Conservation (phyloP, 2,797 vertebrate species). For the Oreortyx pictus region DNA sequence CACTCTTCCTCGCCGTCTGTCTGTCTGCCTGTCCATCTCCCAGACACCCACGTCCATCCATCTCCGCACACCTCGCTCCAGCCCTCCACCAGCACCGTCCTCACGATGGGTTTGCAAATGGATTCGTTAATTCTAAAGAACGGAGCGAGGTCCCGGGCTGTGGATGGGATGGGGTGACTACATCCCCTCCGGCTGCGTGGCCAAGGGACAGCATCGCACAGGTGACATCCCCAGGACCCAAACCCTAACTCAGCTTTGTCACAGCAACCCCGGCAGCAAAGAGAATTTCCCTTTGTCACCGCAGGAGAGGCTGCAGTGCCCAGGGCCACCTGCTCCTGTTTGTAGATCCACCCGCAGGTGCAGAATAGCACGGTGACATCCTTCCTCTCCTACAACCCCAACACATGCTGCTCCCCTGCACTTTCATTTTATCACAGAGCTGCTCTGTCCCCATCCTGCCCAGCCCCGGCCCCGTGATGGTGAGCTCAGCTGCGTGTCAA, state of each 20-base stretch:
- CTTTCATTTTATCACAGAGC: background rate
- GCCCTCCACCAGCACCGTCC: accelerated
- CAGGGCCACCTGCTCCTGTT: too few relatives aligned
- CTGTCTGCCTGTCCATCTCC: background rate
- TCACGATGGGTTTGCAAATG: accelerated
- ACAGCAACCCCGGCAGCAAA: accelerated
- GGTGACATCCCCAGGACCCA: background rate
- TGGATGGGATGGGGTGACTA: too few relatives aligned
- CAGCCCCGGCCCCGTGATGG: background rate
- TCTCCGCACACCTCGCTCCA: background rate
- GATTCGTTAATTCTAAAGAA: background rate
- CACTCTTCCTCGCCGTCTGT: background rate
- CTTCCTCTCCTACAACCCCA: accelerated
- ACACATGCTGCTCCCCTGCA: accelerated
- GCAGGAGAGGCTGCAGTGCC: background rate
- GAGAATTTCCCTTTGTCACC: too few relatives aligned
- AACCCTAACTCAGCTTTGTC: background rate
- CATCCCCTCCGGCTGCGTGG: accelerated
- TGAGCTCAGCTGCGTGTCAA: background rate
- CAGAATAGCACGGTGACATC: accelerated
- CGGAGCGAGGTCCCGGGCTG: accelerated
- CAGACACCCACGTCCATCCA: background rate
- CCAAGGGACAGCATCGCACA: accelerated
- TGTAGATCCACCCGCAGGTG: background rate
- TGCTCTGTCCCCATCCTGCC: background rate